Conservation (phyloP, 2,113 vertebrate species). For the Lontra canadensis region DNA sequence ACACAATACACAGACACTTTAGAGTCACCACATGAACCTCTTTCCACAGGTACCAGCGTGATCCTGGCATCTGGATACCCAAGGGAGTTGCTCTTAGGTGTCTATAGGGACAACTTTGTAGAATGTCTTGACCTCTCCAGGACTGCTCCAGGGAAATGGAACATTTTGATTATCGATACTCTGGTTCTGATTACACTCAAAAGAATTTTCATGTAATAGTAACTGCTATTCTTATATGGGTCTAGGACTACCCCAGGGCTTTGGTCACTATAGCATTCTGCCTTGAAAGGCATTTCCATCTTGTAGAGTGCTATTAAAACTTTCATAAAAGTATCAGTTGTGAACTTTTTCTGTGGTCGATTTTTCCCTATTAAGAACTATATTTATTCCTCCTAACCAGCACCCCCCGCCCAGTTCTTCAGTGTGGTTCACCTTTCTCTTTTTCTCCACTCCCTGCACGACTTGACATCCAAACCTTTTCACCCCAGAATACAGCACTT, state of each 20-base stretch:
- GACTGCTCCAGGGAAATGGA: background rate
- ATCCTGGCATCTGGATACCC: background rate
- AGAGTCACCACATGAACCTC: background rate
- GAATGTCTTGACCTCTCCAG: background rate
- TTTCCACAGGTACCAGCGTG: slow-evolving; percentile 6
- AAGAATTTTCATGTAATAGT: background rate
- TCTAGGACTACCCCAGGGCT: background rate
- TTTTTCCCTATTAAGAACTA: background rate
- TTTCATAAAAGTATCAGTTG: background rate
- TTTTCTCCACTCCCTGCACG: background rate
- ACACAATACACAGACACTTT: background rate
- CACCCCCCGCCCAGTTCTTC: background rate
- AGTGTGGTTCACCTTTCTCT: background rate
- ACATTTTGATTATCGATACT: background rate
- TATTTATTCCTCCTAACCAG: background rate
- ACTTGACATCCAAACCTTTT: background rate
- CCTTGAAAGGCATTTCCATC: background rate
- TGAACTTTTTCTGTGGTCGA: background rate
- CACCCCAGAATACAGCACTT: background rate
- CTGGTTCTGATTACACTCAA: background rate
- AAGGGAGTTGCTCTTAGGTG: background rate
- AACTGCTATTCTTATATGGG: background rate
- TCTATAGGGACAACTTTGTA: background rate
- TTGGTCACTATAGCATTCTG: background rate
- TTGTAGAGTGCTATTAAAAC: background rate